A percentile compares a stretch with the other conserved stretches of the same genome.
These are phyloP conservation scores for Thera obeliscata DNA, from an alignment of 2,888 invertebrate species.

Conservation along the genomic window DNA sequence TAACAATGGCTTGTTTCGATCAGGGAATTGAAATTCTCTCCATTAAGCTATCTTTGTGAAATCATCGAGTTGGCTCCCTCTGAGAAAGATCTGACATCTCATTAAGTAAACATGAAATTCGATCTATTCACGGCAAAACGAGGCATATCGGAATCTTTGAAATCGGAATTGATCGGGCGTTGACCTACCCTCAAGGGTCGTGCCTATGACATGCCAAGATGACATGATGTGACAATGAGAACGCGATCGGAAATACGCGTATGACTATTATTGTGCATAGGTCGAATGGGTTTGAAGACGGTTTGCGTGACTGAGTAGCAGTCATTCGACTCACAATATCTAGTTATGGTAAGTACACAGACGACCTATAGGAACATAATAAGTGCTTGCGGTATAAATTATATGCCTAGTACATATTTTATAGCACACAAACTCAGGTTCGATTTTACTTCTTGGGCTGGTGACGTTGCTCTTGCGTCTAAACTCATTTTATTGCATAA, in stretches of 20 bases:
- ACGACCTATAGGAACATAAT: too few species aligned
- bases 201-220: constrained; percentile 27
- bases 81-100: constrained; percentile 24
- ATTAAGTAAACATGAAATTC: constrained; percentile 33
- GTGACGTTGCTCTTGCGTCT: neutral
- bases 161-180: constrained; percentile 30
- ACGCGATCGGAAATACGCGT: constrained; percentile 16
- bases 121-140: constrained; percentile 33
- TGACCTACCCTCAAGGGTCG: constrained; percentile 19
- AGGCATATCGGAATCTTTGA: constrained; percentile 34
- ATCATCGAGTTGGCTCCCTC: constrained; percentile 15
- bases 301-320: constrained; percentile 38
- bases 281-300: constrained; percentile 39
- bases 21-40: constrained; percentile 10
- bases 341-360: neutral
- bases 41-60: constrained; percentile 21
- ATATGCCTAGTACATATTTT: too few species aligned
- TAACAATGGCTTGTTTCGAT: constrained; percentile 1
- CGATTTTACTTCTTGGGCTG: neutral
- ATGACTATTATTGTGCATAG: constrained; percentile 18
- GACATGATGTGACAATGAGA: constrained; percentile 33
- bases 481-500: neutral
- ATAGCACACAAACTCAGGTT: too few species aligned
- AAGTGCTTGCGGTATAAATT: too few species aligned
- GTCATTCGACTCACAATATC: constrained; percentile 32